Base-by-base conservation (phyloP, 1,140 invertebrate species). In the Medauroidea extradentata region DNA sequence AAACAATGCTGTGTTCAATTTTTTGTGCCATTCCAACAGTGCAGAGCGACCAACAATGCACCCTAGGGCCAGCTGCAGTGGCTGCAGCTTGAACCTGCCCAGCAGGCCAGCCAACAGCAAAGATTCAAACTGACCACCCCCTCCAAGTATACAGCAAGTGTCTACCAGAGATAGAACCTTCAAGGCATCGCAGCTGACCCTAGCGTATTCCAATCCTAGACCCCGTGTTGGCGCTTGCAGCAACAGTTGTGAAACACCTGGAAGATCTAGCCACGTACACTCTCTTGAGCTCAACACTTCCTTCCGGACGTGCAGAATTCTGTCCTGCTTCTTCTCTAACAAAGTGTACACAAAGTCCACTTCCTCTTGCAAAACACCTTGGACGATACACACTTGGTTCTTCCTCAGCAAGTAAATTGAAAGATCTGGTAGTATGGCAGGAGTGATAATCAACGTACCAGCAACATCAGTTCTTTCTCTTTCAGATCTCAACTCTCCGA, bases 231-330 rank as follows among this genome's bases (percentile, higher is more conserved):
- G 53, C 29, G 34, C 53, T 13, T 18, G 9, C 41, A 54, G 34
- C 16, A 54, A 11, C 19, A 54, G 34, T 21, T 54, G 34, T 41
- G 38, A 18, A 54, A 54, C 21, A 16, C 24, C 25, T 21, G 53
- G 53, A 19, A 54, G 38, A 9, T 42, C 41, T 21, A 54, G 24
- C 34, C 34, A 54, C n/a, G 53, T 54, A 21, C 23, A 54, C 29
- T 54, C 53, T 38, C 16, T 38, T 8, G 18, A 19, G 25, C 25
- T 8, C 25, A 23, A 9, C 18, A 16, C 4, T 25, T 43, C 41
- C 18, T 16, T 8, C 29, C 42, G 24, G 11, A 54, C 53, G 19
- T 54, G 24, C 1, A 39, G 11, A 11, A 54, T n/a, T 8, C 2
- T 54, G 9, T 43, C 23, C 8, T 42, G 34, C 8, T 19, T 41